These are phyloP conservation scores for Stegodyphus mimosarum DNA, from an alignment of 1,140 invertebrate species.

Conservation along the genomic window DNA sequence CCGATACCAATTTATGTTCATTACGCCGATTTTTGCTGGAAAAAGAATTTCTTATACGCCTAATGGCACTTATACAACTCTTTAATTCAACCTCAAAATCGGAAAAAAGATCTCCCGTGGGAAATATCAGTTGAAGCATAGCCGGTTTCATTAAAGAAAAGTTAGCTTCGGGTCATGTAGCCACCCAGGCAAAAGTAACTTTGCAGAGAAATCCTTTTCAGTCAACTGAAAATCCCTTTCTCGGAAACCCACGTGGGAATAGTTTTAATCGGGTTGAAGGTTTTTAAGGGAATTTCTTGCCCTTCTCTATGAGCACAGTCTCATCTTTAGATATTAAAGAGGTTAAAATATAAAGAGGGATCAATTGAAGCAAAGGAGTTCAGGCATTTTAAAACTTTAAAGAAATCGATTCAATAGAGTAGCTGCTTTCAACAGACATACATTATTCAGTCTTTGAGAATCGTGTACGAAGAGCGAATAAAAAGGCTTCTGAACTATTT, in stretches of 20 bases:
- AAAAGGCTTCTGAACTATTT: too few relatives aligned
- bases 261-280: background rate
- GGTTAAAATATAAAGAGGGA: background rate
- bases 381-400: slow-evolving; percentile 32
- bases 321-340: background rate
- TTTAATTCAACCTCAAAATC: too few relatives aligned
- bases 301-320: background rate
- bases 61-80: too few relatives aligned
- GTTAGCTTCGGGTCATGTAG: background rate
- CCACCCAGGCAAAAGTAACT: slow-evolving; percentile 41
- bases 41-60: too few relatives aligned
- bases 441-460: too few relatives aligned
- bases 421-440: background rate
- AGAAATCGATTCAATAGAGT: slow-evolving; percentile 40
- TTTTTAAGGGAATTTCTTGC: background rate
- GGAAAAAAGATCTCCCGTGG: too few relatives aligned
- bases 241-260: background rate
- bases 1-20: too few relatives aligned
- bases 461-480: too few relatives aligned
- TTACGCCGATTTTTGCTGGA: too few relatives aligned
- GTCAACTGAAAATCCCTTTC: background rate
- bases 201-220: background rate
- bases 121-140: too few relatives aligned
- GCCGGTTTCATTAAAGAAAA: too few relatives aligned
- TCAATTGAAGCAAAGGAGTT: background rate